phyloP scores from a whole-genome alignment of 1,140 invertebrate species.

The Lamellibrachia luymesi region DNA sequence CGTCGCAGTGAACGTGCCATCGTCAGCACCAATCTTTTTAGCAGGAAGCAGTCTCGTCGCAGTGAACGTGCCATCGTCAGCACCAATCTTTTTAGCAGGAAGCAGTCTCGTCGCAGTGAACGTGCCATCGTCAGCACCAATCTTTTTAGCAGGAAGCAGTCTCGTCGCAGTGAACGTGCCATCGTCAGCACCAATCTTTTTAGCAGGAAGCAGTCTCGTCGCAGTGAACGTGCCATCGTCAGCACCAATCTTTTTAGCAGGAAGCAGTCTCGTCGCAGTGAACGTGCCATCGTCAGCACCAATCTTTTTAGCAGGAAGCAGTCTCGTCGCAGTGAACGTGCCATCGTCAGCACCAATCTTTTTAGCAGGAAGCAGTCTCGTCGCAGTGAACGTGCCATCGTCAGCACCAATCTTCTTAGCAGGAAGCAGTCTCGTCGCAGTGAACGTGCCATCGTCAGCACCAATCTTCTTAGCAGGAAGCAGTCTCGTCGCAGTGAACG shows the following conservation, averaged over 20 bases:
- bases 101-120: slow-evolving; percentile 97
- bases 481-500: slow-evolving; percentile 95
- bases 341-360: slow-evolving; percentile 67
- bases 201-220: slow-evolving; percentile 91
- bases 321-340: slow-evolving; percentile 95
- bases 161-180: slow-evolving; percentile 94
- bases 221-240: slow-evolving; percentile 83
- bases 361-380: no score
- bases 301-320: no score
- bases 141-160: no score
- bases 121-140: slow-evolving; percentile 65
- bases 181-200: slow-evolving; percentile 66
- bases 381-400: slow-evolving; percentile 88
- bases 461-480: slow-evolving; percentile 76
- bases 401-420: slow-evolving; percentile 65
- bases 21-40: slow-evolving; percentile 66
- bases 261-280: slow-evolving; percentile 94
- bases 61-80: slow-evolving; percentile 80
- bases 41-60: slow-evolving; percentile 90
- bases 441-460: slow-evolving; percentile 77
- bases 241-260: slow-evolving; percentile 66
- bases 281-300: slow-evolving; percentile 72
- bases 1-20: slow-evolving; percentile 91
- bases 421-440: slow-evolving; percentile 90
- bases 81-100: slow-evolving; percentile 66